Evolutionary conservation across 2,113 vertebrate species (phyloP).

Genomic region (Taurulus bubalis): DNA sequence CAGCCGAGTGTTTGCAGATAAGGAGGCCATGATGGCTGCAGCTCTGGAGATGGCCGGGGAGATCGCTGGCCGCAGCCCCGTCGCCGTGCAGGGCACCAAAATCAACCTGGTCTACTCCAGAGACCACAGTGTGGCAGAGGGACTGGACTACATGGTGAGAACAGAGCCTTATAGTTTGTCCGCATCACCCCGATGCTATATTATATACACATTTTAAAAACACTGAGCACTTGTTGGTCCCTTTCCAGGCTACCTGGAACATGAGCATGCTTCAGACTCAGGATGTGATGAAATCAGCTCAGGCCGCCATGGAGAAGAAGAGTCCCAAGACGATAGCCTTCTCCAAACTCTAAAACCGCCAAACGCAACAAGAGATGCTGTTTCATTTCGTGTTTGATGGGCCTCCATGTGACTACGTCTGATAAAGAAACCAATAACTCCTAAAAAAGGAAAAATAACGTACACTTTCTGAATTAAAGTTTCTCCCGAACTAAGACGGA

Average conservation of each 20-base stretch:
- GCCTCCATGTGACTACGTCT: not conserved
- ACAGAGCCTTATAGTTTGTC: not conserved
- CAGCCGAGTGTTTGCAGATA: slow-evolving; percentile 90
- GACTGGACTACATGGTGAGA: slow-evolving; percentile 84
- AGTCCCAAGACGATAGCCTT: slow-evolving; percentile 78
- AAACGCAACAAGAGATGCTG: not conserved
- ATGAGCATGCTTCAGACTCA: slow-evolving; percentile 94
- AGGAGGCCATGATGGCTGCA: slow-evolving; percentile 82
- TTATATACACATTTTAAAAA: no score
- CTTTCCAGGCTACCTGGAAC: slow-evolving; percentile 87
- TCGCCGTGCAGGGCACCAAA: slow-evolving; percentile 92
- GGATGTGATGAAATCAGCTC: slow-evolving; percentile 87
- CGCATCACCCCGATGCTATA: not conserved
- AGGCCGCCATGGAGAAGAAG: slow-evolving; percentile 89
- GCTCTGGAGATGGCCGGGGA: slow-evolving; percentile 86
- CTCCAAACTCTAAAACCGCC: slow-evolving; percentile 84
- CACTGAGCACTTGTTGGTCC: not conserved
- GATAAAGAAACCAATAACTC: not conserved
- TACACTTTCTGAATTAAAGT: not conserved
- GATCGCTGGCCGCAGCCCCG: slow-evolving; percentile 88
- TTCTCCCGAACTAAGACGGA: not conserved
- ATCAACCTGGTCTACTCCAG: slow-evolving; percentile 89
- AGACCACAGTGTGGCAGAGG: slow-evolving; percentile 86
- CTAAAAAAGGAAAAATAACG: not conserved
- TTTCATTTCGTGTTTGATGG: not conserved